phyloP scores from a whole-genome alignment of 2,888 invertebrate species.

The Panzeria rudis region DNA sequence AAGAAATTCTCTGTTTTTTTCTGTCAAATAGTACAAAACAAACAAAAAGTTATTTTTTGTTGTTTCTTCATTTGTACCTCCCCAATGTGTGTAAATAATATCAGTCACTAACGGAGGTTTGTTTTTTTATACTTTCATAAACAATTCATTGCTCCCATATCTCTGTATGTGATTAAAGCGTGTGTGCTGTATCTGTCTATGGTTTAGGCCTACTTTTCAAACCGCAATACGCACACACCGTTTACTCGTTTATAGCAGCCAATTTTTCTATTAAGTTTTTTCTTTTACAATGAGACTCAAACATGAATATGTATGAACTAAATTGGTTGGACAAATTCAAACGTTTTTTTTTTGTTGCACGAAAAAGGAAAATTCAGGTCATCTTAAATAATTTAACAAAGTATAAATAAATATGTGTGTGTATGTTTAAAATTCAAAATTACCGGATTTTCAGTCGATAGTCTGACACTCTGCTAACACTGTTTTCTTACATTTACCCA shows the following conservation, averaged over 20 bases:
- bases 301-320: constrained; percentile 32
- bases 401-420: not conserved
- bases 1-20: constrained; percentile 28
- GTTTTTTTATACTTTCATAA: constrained; percentile 32
- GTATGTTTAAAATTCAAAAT: constrained; percentile 28
- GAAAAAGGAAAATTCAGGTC: constrained; percentile 63
- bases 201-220: constrained; percentile 47
- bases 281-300: constrained; percentile 17
- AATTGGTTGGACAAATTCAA: constrained; percentile 22
- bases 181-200: constrained; percentile 10
- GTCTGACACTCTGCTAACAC: constrained; percentile 2
- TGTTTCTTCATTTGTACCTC: constrained; percentile 31
- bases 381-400: constrained; percentile 59
- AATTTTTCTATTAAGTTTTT: constrained; percentile 35
- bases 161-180: not conserved
- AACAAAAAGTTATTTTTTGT: constrained; percentile 28
- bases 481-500: constrained; percentile 6
- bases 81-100: constrained; percentile 39
- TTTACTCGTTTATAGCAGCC: constrained; percentile 1
- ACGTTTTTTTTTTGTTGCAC: constrained; percentile 13
- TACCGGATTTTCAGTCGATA: constrained; percentile 59
- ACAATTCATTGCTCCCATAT: constrained; percentile 54
- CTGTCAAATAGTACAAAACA: constrained; percentile 25
- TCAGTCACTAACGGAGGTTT: constrained; percentile 38
- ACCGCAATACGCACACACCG: constrained; percentile 4